These are phyloP conservation scores for Caenorhabditis afra DNA, from an alignment of 2,888 invertebrate genomes.

Conservation along the genomic window DNA sequence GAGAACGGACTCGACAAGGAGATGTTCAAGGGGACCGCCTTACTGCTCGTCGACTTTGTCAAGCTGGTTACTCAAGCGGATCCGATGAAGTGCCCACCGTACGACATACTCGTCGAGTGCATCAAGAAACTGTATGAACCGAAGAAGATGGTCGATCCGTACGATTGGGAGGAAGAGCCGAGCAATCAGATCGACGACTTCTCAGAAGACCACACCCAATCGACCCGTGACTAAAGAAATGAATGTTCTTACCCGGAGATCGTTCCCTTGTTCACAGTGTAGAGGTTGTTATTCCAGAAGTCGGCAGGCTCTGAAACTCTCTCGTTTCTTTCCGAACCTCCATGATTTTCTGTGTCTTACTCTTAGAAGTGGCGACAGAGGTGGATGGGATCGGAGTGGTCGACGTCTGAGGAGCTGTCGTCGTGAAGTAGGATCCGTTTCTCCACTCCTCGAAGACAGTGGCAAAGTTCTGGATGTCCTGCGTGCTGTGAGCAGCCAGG, in stretches of 20 bases:
- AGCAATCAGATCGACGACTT: slow-evolving; percentile 17
- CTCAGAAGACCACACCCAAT: slow-evolving; percentile 20
- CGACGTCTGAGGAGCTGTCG: slow-evolving; percentile 16
- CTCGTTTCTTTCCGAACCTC: background rate
- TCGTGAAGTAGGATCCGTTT: slow-evolving; percentile 46
- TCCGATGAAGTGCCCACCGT: slow-evolving; percentile 28
- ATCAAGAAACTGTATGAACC: slow-evolving; percentile 30
- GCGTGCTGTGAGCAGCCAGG: slow-evolving; percentile 29
- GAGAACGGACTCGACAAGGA: slow-evolving; percentile 35
- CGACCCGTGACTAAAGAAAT: background rate
- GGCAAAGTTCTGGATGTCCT: slow-evolving; percentile 27
- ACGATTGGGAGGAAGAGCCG: slow-evolving; percentile 52
- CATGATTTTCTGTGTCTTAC: slow-evolving; percentile 7
- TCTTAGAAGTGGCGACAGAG: slow-evolving; percentile 14
- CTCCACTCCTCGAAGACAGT: slow-evolving; percentile 46
- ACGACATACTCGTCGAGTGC: slow-evolving; percentile 40
- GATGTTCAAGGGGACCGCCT: slow-evolving; percentile 22
- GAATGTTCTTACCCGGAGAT: slow-evolving; percentile 31
- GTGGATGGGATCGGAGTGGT: slow-evolving; percentile 39
- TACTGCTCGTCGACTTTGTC: slow-evolving; percentile 32
- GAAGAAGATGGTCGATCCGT: slow-evolving; percentile 27
- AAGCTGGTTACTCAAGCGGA: slow-evolving; percentile 37
- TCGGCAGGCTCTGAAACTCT: slow-evolving; percentile 28
- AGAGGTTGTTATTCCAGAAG: slow-evolving; percentile 32
- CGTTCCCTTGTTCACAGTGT: slow-evolving; percentile 17